Conservation (phyloP, 1,140 invertebrate species). For the Steinernema feltiae region DNA sequence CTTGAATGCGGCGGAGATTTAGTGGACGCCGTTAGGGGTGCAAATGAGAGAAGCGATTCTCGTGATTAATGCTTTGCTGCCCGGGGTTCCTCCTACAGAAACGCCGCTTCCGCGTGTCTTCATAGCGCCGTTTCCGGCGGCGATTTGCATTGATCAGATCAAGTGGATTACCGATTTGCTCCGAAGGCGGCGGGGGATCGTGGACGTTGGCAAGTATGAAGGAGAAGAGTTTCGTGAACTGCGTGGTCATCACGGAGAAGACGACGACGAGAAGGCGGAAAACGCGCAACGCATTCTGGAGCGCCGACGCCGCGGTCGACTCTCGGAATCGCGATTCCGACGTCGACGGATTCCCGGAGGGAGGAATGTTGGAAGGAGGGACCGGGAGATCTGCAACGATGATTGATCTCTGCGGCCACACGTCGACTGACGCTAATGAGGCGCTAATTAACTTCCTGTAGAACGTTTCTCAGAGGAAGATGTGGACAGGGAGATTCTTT, state of each 20-base stretch:
- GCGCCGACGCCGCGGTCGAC: neutral
- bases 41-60: conserved; percentile 1
- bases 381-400: too few relatives aligned
- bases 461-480: neutral
- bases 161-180: conserved; percentile 9
- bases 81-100: too few relatives aligned
- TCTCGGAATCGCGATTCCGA: too few relatives aligned
- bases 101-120: too few relatives aligned
- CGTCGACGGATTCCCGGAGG: neutral
- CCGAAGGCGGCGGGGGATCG: conserved; percentile 46
- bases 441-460: neutral
- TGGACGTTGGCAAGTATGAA: conserved; percentile 57
- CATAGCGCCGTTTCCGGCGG: too few relatives aligned
- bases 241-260: conserved; percentile 53
- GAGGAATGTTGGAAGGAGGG: neutral
- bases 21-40: neutral
- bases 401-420: too few relatives aligned
- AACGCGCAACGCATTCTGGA: neutral
- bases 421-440: too few relatives aligned
- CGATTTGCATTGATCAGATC: too few relatives aligned
- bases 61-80: too few relatives aligned
- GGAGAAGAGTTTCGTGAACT: conserved; percentile 57
- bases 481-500: too few relatives aligned
- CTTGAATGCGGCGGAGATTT: neutral
- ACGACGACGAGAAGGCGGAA: conserved; percentile 3